These are phyloP conservation scores for Caenorhabditis doughertyi DNA, from an alignment of 2,888 invertebrate species.

Conservation along the genomic window DNA sequence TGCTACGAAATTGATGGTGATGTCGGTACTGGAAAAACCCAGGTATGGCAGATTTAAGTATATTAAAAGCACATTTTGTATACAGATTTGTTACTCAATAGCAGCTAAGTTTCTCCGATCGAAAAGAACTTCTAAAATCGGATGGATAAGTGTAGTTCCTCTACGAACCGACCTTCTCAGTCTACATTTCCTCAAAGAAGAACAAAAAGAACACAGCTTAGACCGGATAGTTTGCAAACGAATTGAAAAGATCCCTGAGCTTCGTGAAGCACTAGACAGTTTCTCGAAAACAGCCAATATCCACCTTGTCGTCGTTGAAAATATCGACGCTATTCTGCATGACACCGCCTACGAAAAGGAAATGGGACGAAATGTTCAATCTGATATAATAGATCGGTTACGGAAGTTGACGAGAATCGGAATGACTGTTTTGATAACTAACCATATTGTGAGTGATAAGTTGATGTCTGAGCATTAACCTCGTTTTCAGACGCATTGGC, in stretches of 20 bases:
- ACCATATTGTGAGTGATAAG: constrained; percentile 60
- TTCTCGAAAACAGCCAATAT: constrained; percentile 4
- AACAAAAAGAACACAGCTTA: not conserved
- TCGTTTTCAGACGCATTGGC: constrained; percentile 38
- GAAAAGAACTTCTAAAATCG: constrained; percentile 21
- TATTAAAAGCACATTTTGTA: not conserved
- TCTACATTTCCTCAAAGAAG: not conserved
- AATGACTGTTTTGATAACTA: constrained; percentile 57
- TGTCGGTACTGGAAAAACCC: constrained; percentile 66
- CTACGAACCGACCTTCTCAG: constrained; percentile 48
- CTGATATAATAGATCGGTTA: constrained; percentile 17
- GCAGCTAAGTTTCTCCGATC: constrained; percentile 55
- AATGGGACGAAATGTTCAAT: constrained; percentile 35
- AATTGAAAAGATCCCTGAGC: constrained; percentile 28
- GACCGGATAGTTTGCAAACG: constrained; percentile 38
- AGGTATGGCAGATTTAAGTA: constrained; percentile 45
- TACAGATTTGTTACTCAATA: constrained; percentile 69
- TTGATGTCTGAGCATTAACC: too few relatives aligned
- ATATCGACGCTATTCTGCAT: constrained; percentile 58
- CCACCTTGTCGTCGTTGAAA: constrained; percentile 44
- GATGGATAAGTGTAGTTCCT: constrained; percentile 51
- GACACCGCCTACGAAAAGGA: constrained; percentile 50
- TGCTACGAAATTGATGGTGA: constrained; percentile 68
- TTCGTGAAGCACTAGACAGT: constrained; percentile 9
- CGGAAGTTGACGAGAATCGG: constrained; percentile 31